Base-by-base conservation (phyloP, 2,113 vertebrate species). In the Lethenteron reissneri region DNA sequence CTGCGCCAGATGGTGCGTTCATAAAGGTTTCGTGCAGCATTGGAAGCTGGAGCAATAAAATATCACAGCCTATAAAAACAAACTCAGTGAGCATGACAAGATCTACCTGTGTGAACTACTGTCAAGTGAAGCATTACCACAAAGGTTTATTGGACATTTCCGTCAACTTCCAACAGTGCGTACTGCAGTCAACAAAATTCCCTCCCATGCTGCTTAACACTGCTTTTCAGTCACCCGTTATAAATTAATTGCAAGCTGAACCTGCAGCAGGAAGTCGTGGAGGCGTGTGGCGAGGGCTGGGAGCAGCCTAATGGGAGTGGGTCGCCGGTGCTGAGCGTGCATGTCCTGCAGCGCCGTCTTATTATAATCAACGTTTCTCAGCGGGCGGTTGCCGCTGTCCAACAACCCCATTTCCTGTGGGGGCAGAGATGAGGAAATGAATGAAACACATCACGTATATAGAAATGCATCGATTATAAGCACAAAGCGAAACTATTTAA, bases 341-440 rank as follows among this genome's bases (percentile, higher is more conserved):
- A 89, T 80, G 77, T 89, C 84, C 58, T 78, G 83, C 56, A 99
- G 80, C 1, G 84, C 78, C 1, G 85, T 82, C 76, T 76, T 77
- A 73, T 97, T 84, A 79, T 99, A 99, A 81, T 81, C 87, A 15
- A 88, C 92, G 0, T 97, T 89, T 69, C 85, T 88, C 59, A 95
- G 83, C 0, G 92, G 89, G 15, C 87, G 83, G 73, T 99, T 97
- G 78, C 89, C 80, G 73, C 83, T 80, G 77, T 90, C 87, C 69
- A 99, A 80, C 72, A 97, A 79, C 58, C 85, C 81, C 70, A 94
- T 81, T 76, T 89, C 91, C 94, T 99, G 78, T 13, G 73, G 11
- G 56, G 13, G 13, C 41, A 41, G 6, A 58, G 10, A 69, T 15
- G 59, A 10, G 58, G 25, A 57, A 11, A 72, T 69, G 58, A 68